Evolutionary conservation across 1,140 invertebrate species (phyloP), one percentile per base, ranked within the genome.

Genomic region (Papilio polytes): DNA sequence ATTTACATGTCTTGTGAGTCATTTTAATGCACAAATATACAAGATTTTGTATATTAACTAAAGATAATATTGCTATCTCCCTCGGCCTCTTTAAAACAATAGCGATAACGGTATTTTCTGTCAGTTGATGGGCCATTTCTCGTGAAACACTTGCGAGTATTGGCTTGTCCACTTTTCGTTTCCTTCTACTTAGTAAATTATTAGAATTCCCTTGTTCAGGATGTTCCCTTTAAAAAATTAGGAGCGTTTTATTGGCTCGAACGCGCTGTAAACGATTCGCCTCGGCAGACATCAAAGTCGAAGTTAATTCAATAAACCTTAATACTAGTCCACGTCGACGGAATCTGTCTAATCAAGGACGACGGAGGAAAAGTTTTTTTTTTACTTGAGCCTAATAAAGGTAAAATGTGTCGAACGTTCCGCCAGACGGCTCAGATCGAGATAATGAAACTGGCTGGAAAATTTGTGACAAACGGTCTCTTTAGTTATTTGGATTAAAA

Each of bases 331-430:
- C 44, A 48, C 74, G 46, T 20, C 74, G 44, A 76, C 63, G 74
- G 74, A 76, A 76, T 76, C 74, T 51, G 44, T 76, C 74, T 76
- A 76, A 76, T 76, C 74, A 76, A 51, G 74, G 44, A 46, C 74
- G 20, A 51, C n/a, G 44, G 44, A 76, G 74, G 46, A 74, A 48
- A 44, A 76, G 22, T 51, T 76, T 76, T 76, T 76, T 48, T 51
- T 46, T 76, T 46, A 46, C 26, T 31, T 36, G 26, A 70, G 26
- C 63, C 63, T 70, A 70, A 70, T 70, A 70, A 70, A 70, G 63
- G 63, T 70, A 70, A 70, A 70, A 70, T 70, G 63, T 70, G 63
- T 70, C 63, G 63, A 70, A 70, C 26, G 63, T 70, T 70, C 13
- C 26, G 63, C 63, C 63, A 70, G 63, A 70, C 63, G 63, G 63